phyloP scores from a whole-genome alignment of 1,140 invertebrate species.

The Tribolium castaneum region DNA sequence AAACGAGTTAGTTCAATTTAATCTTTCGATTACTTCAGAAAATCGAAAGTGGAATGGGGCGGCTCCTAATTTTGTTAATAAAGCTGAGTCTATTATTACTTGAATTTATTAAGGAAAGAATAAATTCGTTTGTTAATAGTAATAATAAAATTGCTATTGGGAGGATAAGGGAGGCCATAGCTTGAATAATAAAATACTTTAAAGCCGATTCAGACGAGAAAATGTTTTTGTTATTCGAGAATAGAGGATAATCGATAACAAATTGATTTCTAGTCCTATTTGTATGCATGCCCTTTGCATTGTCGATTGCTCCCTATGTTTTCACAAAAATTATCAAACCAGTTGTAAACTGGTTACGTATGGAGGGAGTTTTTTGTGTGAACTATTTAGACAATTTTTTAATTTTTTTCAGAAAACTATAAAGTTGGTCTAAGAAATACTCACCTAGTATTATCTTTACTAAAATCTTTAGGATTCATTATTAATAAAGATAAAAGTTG shows the following conservation, averaged over 20 bases:
- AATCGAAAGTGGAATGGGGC: slow-evolving; percentile 67
- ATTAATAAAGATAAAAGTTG: too few species aligned
- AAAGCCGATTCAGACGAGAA: slow-evolving; percentile 63
- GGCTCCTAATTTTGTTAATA: slow-evolving; percentile 65
- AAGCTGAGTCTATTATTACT: slow-evolving; percentile 58
- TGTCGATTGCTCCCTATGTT: too few species aligned
- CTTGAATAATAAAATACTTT: slow-evolving; percentile 68
- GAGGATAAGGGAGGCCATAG: slow-evolving; percentile 65
- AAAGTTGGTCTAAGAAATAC: too few species aligned
- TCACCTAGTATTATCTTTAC: too few species aligned
- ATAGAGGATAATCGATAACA: slow-evolving; percentile 66
- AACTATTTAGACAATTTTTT: too few species aligned
- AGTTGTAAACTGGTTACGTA: too few species aligned
- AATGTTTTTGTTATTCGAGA: slow-evolving; percentile 64
- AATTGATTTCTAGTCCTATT: slow-evolving; percentile 70
- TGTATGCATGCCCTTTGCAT: too few species aligned
- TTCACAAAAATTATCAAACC: too few species aligned
- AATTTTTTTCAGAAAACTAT: too few species aligned
- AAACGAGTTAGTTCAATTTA: slow-evolving; percentile 64
- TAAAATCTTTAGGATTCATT: too few species aligned
- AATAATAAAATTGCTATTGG: slow-evolving; percentile 64
- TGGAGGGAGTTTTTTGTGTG: too few species aligned
- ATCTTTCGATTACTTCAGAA: slow-evolving; percentile 64
- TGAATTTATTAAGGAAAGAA: slow-evolving; percentile 46
- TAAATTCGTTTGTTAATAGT: slow-evolving; percentile 60